Conservation (phyloP, 2,888 invertebrate species). For the Danaus chrysippus region DNA sequence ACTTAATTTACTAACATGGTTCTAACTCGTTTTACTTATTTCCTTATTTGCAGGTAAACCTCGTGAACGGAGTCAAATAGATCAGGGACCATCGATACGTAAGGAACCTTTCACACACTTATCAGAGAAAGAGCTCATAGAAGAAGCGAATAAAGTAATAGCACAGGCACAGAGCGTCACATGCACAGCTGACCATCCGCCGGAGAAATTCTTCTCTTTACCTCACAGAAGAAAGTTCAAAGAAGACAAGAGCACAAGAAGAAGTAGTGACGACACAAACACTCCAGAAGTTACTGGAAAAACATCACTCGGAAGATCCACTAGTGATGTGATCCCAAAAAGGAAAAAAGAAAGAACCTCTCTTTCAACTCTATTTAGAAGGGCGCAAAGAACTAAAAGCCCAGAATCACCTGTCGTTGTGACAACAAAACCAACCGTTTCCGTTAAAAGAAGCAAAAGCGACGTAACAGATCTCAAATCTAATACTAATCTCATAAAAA, state of each 20-base stretch:
- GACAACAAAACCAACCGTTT: conserved; percentile 56
- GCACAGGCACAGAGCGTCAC: conserved; percentile 86
- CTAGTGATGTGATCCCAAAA: conserved; percentile 76
- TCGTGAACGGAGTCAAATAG: conserved; percentile 65
- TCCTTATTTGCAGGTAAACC: conserved; percentile 65
- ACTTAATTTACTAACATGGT: conserved; percentile 10
- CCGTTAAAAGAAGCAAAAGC: conserved; percentile 81
- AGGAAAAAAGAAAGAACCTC: conserved; percentile 79
- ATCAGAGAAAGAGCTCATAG: conserved; percentile 84
- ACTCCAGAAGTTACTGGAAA: conserved; percentile 51
- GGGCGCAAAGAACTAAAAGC: conserved; percentile 75
- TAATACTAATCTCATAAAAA: conserved; percentile 64
- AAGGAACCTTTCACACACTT: conserved; percentile 82
- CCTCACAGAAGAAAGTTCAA: conserved; percentile 81
- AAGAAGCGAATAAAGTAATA: conserved; percentile 87
- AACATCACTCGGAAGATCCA: conserved; percentile 73
- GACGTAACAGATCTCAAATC: conserved; percentile 82
- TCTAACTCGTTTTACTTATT: conserved; percentile 18
- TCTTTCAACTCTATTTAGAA: conserved; percentile 83
- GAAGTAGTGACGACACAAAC: conserved; percentile 78
- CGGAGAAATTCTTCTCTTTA: conserved; percentile 84
- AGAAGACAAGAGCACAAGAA: conserved; percentile 57
- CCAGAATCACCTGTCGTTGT: conserved; percentile 75
- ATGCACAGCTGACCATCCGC: conserved; percentile 80
- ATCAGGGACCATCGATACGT: conserved; percentile 53